phyloP scores from a whole-genome alignment of 2,797 vertebrate species.

The Spinus pinus region DNA sequence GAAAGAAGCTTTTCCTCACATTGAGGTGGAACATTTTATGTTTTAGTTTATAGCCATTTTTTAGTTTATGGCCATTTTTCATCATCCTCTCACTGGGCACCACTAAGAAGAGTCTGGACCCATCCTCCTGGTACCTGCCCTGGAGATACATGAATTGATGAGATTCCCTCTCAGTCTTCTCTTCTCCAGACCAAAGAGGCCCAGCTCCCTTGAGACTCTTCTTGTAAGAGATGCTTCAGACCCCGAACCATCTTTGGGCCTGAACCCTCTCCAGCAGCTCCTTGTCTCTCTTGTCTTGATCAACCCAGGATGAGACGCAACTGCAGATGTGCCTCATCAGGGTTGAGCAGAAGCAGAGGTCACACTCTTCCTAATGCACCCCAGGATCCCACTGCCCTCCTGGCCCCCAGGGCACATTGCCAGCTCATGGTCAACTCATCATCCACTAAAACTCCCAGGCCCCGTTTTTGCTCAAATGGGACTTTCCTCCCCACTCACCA shows the following conservation, averaged over 20 bases:
- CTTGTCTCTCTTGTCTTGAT: neutral
- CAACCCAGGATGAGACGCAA: neutral
- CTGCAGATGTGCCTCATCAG: neutral
- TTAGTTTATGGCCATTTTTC: neutral
- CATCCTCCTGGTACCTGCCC: neutral
- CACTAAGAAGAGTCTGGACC: neutral
- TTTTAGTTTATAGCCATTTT: neutral
- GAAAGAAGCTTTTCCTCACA: neutral
- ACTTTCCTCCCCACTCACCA: neutral
- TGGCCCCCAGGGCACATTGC: neutral
- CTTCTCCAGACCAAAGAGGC: neutral
- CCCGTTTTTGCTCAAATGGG: neutral
- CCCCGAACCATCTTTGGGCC: no score
- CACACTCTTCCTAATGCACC: neutral
- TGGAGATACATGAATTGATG: neutral
- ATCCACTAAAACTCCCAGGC: neutral
- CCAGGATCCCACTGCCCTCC: neutral
- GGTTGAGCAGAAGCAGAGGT: rapidly evolving
- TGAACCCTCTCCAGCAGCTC: neutral
- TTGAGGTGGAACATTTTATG: neutral
- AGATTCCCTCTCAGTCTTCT: neutral
- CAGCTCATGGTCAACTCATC: neutral
- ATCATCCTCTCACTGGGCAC: neutral
- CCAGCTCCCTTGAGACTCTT: neutral
- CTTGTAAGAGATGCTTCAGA: neutral